Conservation (phyloP, 2,113 vertebrate species). For the Cryptomyrus ogoouensis region DNA sequence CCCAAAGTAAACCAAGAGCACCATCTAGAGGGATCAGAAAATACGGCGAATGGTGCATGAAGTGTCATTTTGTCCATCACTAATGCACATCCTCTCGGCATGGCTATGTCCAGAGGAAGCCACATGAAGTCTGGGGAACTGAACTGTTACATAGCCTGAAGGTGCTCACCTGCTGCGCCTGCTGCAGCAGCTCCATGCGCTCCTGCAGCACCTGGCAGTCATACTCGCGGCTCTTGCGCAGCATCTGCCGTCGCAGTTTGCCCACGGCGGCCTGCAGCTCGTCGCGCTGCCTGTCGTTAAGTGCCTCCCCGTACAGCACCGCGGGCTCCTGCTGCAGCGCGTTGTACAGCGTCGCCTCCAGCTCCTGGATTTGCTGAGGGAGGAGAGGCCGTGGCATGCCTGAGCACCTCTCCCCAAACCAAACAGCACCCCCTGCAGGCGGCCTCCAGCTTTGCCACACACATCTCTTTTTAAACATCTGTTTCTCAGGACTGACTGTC, state of each 20-base stretch:
- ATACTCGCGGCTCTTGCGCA: conserved; percentile 93
- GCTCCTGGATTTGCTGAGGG: conserved; percentile 92
- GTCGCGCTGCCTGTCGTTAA: conserved; percentile 87
- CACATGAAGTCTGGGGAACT: neutral
- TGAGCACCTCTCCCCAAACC: neutral
- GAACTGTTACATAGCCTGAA: neutral
- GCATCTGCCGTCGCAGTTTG: conserved; percentile 91
- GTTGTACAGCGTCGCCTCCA: conserved; percentile 97
- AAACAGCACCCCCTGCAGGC: neutral
- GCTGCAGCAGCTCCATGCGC: conserved; percentile 94
- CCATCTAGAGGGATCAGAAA: neutral
- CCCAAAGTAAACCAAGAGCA: neutral
- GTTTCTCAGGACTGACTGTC: neutral
- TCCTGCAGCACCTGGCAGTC: conserved; percentile 97
- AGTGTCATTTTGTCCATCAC: neutral
- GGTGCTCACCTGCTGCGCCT: conserved; percentile 85
- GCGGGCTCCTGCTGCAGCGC: conserved; percentile 96
- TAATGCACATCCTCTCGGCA: neutral
- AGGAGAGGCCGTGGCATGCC: too few relatives aligned
- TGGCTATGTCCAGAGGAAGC: neutral
- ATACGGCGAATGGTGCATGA: neutral
- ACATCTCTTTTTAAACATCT: neutral
- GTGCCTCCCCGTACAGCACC: conserved; percentile 87
- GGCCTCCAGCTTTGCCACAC: neutral
- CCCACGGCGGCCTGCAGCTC: conserved; percentile 88